A percentile compares a stretch with the other conserved stretches of the same genome.
phyloP scores from a whole-genome alignment of 2,888 invertebrate genomes.

The Cephonodes hylas region DNA sequence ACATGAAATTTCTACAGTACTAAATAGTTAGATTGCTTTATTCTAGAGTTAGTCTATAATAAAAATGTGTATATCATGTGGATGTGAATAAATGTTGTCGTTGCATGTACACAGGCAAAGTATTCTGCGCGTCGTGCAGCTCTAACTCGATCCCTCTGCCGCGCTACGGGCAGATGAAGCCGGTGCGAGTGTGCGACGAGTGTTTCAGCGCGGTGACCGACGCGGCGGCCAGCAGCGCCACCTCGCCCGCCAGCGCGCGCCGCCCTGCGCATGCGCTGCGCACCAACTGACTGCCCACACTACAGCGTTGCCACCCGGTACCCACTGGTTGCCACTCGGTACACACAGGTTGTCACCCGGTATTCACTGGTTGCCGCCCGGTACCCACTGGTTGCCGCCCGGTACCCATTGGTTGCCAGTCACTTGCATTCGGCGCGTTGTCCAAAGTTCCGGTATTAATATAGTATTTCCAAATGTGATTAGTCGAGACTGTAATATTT shows the following conservation, averaged over 20 bases:
- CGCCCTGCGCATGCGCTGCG: not conserved
- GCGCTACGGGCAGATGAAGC: constrained; percentile 94
- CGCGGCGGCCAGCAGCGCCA: constrained; percentile 46
- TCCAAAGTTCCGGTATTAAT: not conserved
- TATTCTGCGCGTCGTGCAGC: constrained; percentile 97
- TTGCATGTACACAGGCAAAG: constrained; percentile 80
- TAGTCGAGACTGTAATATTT: not conserved
- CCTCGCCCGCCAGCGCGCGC: not conserved
- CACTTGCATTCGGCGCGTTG: not conserved
- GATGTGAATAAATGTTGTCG: not conserved
- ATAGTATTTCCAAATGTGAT: not conserved
- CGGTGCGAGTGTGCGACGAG: constrained; percentile 96
- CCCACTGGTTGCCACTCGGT: too few relatives aligned
- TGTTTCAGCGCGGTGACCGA: constrained; percentile 82
- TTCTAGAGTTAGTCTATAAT: too few relatives aligned
- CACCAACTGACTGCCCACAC: not conserved
- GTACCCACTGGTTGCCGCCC: not conserved
- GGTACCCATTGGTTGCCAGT: too few relatives aligned
- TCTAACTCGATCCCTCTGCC: constrained; percentile 95
- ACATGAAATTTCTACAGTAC: not conserved
- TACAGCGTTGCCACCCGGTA: not conserved
- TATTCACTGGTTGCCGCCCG: not conserved
- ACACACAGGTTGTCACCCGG: too few relatives aligned
- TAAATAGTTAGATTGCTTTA: too few relatives aligned
- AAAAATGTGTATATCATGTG: constrained; percentile 24